Base-by-base conservation (phyloP, 2,113 vertebrate genomes). In the Tupaia chinensis region DNA sequence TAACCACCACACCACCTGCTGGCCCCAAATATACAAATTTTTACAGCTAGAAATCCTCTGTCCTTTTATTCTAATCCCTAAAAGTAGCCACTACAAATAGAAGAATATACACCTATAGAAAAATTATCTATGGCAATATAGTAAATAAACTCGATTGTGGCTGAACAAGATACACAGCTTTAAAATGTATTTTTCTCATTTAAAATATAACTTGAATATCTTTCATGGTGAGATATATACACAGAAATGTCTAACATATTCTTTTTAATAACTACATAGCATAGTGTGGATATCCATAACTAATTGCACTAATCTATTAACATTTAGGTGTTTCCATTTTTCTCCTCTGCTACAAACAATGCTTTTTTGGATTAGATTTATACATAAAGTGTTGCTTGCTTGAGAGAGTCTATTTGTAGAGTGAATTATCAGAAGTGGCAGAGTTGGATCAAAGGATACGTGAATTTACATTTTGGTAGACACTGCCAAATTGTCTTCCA, bases 91-190 rank as follows among this genome's bases (percentile, higher is more conserved):
- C 25, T 22, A 19, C 72, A 44, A 77, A 87, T 32, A 22, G n/a
- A 56, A 69, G 4, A 9, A 63, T 19, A 53, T 11, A 7, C 74
- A 53, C 23, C 34, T 44, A 0, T 74, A 25, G 11, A 25, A 34
- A 68, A 86, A 90, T 83, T 32, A 54, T 79, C 23, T 87, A 34
- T 74, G 44, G 17, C 94, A 94, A 65, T 72, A n/a, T 74, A 79
- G 77, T 70, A 29, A 60, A 44, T 66, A 66, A 87, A 79, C 20
- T 90, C 13, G 60, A 9, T 27, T 58, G n/a, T 65, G 54, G 66
- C 89, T 74, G 7, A 95, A 70, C 32, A 74, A 65, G 25, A 81
- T 34, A 60, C 56, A 44, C 17, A 17, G 19, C 56, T 90, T 83
- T 72, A 88, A 0, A 93, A 44, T 89, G 58, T 76, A 73, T 23